Base-by-base conservation (phyloP, 2,797 vertebrate genomes). In the Neopelma chrysocephalum region DNA sequence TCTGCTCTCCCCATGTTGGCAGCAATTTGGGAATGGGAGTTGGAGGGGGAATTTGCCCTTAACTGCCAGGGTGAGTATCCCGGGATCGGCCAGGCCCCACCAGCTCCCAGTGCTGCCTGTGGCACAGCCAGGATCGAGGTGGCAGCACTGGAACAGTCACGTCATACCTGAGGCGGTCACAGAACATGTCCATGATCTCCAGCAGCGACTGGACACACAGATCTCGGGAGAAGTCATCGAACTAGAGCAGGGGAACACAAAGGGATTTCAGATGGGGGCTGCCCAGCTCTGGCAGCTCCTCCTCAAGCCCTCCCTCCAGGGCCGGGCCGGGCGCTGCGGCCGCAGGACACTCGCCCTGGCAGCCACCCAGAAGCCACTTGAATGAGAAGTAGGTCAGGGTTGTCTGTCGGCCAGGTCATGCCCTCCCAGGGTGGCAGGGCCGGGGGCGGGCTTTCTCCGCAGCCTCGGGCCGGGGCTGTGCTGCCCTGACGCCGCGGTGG, bases 181-280 rank as follows among this genome's bases (percentile, higher is more conserved):
- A 99, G 96, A 99, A 99, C 99, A 99, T 99, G 97, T 99, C 99
- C 99, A 99, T 99, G 95, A 99, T 99, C 90, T 99, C 99, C 96
- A 99, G 88, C 92, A 99, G 96, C 1, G 99, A 98, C 93, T 99
- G 99, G 62, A 99, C 97, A 68, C 99, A 99, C 76, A 99, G 98
- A 36, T 99, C 99, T 75, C 99, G 98, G 27, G 99, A 99, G 96
- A 99, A 99, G 96, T 99, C 99, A 94, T 99, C 99, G 75, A 99
- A 99, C 99, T 99, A 87, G 29, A 92, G 87, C 40, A 91, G 40
- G 22, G 45, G 43, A 70, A 97, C 40, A 92, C 83, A 34, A 64
- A 64, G 5, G 9, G 57, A 54, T 64, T 62, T 93, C 64, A 92
- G 48, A 64, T 0, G 5, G 32, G 78, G 53, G 61, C 58, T 70